phyloP scores from a whole-genome alignment of 2,113 vertebrate species.

The Scomber japonicus region DNA sequence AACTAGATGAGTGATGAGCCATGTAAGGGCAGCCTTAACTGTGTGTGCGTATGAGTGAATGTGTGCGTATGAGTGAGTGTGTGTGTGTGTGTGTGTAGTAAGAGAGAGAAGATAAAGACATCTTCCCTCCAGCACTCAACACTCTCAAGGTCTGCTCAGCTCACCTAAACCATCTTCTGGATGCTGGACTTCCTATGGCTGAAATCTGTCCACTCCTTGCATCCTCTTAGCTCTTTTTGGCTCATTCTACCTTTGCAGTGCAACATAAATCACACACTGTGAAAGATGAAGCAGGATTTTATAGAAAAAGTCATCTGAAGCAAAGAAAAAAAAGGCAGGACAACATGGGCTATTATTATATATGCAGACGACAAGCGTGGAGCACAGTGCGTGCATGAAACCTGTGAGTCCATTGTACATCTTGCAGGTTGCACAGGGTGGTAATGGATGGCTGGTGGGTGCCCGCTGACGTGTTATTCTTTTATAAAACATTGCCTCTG shows the following conservation, averaged over 20 bases:
- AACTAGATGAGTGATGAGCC: conserved; percentile 61
- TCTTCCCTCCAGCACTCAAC: conserved; percentile 46
- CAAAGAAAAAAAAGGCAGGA: background rate
- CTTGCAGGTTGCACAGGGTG: conserved; percentile 68
- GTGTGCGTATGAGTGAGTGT: conserved; percentile 20
- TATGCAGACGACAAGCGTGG: conserved; percentile 39
- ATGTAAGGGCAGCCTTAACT: conserved; percentile 46
- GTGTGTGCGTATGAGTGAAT: conserved; percentile 3
- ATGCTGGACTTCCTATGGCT: conserved; percentile 1
- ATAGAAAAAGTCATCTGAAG: background rate
- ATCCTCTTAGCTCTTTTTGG: conserved; percentile 14
- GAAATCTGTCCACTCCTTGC: conserved; percentile 35
- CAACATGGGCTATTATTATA: conserved; percentile 12
- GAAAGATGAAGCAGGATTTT: conserved; percentile 83
- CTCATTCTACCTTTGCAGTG: background rate
- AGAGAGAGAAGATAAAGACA: conserved; percentile 65
- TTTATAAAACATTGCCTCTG: conserved; percentile 87
- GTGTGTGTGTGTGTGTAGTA: conserved; percentile 7
- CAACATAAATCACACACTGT: conserved; percentile 56
- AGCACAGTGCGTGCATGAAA: conserved; percentile 24
- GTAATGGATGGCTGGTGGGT: conserved; percentile 84
- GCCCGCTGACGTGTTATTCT: conserved; percentile 86
- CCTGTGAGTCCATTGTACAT: conserved; percentile 41
- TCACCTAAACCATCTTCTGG: conserved; percentile 47
- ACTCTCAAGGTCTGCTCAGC: conserved; percentile 45